Conservation (phyloP, 1,140 invertebrate species). For the Musca vetustissima region DNA sequence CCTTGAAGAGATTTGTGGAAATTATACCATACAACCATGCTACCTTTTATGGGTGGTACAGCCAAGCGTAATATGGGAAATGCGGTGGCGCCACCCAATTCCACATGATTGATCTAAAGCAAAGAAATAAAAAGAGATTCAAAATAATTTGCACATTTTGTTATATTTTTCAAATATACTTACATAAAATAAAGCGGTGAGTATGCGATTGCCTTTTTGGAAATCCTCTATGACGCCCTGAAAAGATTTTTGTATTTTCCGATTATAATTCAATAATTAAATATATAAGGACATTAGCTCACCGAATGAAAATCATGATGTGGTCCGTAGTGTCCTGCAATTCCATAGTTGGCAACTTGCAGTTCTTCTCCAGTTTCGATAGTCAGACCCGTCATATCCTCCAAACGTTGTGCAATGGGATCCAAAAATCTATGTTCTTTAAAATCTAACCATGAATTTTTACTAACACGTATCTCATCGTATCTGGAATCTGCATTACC, state of each 20-base stretch:
- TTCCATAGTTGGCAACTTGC: constrained; percentile 97
- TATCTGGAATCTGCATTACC: constrained; percentile 76
- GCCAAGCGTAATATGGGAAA: constrained; percentile 82
- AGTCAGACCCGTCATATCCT: constrained; percentile 78
- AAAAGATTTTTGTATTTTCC: constrained; percentile 59
- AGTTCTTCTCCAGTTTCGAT: constrained; percentile 87
- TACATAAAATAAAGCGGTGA: constrained; percentile 30
- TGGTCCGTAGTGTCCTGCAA: constrained; percentile 97
- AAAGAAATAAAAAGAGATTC: constrained; percentile 25
- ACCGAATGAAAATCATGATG: constrained; percentile 73
- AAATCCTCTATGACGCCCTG: constrained; percentile 62
- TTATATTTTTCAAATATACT: constrained; percentile 30
- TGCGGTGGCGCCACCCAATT: constrained; percentile 90
- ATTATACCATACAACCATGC: constrained; percentile 93
- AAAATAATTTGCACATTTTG: not conserved
- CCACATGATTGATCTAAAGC: constrained; percentile 89
- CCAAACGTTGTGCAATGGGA: constrained; percentile 69
- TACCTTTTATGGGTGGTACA: constrained; percentile 83
- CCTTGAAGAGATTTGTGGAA: constrained; percentile 85
- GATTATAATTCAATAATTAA: constrained; percentile 32
- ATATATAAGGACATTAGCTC: not conserved
- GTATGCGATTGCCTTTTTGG: constrained; percentile 57
- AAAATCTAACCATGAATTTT: constrained; percentile 89
- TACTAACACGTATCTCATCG: constrained; percentile 91
- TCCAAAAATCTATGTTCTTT: constrained; percentile 74